A percentile compares a stretch with the other conserved stretches of the same genome.
These are phyloP conservation scores for Ammospiza nelsoni DNA, from an alignment of 2,113 vertebrate genomes.

Conservation along the genomic window DNA sequence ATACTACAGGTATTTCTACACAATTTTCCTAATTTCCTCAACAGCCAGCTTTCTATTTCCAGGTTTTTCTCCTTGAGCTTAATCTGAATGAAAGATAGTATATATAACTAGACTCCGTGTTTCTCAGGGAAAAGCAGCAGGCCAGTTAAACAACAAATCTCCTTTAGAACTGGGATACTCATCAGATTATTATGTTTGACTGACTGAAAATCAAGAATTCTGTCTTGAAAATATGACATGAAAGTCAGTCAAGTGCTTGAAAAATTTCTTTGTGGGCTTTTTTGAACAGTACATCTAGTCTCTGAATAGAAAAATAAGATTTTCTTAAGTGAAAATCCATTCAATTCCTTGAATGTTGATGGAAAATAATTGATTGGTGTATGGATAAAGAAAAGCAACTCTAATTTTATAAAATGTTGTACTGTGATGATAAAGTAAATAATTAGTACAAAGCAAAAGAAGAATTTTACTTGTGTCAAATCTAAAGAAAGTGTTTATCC, in stretches of 20 bases:
- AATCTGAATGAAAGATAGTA: background rate
- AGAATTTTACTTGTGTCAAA: background rate
- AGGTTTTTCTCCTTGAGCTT: background rate
- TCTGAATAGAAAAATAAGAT: background rate
- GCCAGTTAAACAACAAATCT: background rate
- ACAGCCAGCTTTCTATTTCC: background rate
- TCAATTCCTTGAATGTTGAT: background rate
- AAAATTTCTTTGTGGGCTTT: background rate
- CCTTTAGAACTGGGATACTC: background rate
- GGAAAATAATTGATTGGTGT: background rate
- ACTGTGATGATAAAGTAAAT: background rate
- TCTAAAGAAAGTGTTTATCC: background rate
- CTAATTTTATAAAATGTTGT: background rate
- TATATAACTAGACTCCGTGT: background rate
- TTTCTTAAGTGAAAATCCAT: background rate
- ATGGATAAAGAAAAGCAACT: background rate
- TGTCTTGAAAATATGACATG: background rate
- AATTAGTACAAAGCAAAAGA: background rate
- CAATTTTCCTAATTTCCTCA: background rate
- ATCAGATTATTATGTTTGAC: background rate
- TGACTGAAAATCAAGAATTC: background rate
- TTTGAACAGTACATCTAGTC: background rate
- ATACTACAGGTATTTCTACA: background rate
- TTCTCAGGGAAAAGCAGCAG: background rate
- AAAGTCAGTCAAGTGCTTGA: background rate